Conservation (phyloP, 1,140 invertebrate genomes). For the Matsumurasca onukii region DNA sequence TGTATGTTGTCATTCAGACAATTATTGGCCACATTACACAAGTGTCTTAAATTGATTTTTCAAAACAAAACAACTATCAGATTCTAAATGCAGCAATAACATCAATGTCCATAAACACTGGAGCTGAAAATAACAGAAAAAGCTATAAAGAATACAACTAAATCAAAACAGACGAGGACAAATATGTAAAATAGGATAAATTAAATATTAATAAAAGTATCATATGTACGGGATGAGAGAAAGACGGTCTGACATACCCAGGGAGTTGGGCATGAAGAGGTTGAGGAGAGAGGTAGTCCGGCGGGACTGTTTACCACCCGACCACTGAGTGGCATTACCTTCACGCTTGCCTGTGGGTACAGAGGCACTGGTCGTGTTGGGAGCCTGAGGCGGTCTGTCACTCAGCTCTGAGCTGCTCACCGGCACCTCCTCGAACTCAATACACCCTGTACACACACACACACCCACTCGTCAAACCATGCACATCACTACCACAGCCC, state of each 20-base stretch:
- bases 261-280: constrained; percentile 92
- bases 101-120: too few species aligned
- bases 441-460: constrained; percentile 48
- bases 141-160: too few species aligned
- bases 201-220: too few species aligned
- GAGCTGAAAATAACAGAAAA: too few species aligned
- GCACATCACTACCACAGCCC: neutral
- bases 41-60: too few species aligned
- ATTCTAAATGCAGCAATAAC: too few species aligned
- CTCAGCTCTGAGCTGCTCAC: neutral
- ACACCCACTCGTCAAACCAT: neutral
- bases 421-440: constrained; percentile 56
- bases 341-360: constrained; percentile 50
- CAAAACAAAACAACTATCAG: too few species aligned
- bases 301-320: constrained; percentile 72
- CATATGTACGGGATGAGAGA: too few species aligned
- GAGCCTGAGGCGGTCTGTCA: neutral
- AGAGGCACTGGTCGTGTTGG: neutral
- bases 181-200: too few species aligned
- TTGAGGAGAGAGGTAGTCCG: constrained; percentile 91
- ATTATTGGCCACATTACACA: too few species aligned
- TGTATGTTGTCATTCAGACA: too few species aligned
- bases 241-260: constrained; percentile 83
- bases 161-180: too few species aligned
- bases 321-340: constrained; percentile 54